Evolutionary conservation across 2,113 vertebrate species (phyloP).

Genomic region (Hippolais icterina): DNA sequence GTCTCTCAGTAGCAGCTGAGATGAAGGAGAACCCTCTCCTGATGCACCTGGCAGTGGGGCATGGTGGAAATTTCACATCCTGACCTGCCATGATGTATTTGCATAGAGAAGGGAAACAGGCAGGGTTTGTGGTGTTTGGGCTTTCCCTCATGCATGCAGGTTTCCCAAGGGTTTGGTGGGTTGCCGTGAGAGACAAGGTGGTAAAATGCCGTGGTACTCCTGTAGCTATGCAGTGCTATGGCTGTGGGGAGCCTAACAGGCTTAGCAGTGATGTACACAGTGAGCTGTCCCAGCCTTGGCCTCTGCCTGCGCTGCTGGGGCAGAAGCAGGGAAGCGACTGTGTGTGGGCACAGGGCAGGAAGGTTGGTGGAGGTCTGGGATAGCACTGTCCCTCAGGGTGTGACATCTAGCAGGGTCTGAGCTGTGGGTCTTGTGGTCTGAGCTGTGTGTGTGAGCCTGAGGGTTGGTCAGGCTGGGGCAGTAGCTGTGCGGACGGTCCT

Average conservation of each 20-base stretch:
- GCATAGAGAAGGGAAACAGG: background rate
- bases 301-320: background rate
- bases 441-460: fast-evolving
- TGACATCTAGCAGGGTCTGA: background rate
- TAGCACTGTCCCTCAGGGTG: background rate
- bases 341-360: fast-evolving
- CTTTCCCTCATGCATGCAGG: background rate
- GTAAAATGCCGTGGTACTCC: background rate
- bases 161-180: background rate
- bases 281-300: fast-evolving
- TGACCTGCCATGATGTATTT: background rate
- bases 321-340: background rate
- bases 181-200: background rate
- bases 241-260: background rate
- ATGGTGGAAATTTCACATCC: background rate
- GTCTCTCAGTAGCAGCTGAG: background rate
- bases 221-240: background rate
- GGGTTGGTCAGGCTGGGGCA: background rate
- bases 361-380: background rate
- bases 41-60: background rate
- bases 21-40: background rate
- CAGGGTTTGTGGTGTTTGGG: background rate
- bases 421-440: background rate
- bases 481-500: fast-evolving
- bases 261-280: background rate